A percentile compares a stretch with the other conserved stretches of the same genome.
phyloP scores from a whole-genome alignment of 2,113 vertebrate species.

The Scomber colias region DNA sequence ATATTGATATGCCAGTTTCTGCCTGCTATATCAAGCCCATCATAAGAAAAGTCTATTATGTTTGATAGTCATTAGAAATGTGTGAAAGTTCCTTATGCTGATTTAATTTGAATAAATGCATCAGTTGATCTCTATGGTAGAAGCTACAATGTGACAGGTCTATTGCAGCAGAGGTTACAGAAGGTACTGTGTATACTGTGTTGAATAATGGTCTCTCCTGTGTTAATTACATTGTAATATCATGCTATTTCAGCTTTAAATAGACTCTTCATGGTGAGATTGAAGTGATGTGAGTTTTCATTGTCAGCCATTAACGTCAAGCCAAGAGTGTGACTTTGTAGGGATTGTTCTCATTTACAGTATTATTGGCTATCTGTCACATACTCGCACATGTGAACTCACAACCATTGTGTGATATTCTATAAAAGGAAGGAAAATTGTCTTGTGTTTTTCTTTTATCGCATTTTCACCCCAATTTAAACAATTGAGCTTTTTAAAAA shows the following conservation, averaged over 20 bases:
- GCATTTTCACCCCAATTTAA: constrained; percentile 27
- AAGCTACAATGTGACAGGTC: too few species aligned
- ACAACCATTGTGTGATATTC: constrained; percentile 12
- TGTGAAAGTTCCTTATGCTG: too few species aligned
- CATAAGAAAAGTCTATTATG: too few species aligned
- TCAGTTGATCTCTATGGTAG: too few species aligned
- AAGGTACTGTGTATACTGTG: background rate
- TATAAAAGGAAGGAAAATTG: constrained; percentile 4
- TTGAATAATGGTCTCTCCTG: background rate
- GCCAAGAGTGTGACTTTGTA: constrained; percentile 28
- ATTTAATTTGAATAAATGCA: too few species aligned
- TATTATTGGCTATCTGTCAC: background rate
- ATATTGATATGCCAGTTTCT: background rate
- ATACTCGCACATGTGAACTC: background rate
- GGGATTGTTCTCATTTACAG: constrained; percentile 27
- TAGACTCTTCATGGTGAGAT: constrained; percentile 1
- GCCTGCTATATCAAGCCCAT: too few species aligned
- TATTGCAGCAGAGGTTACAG: background rate
- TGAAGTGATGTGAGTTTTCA: constrained; percentile 21
- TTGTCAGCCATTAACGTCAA: constrained; percentile 9
- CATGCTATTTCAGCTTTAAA: background rate
- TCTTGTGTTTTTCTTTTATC: constrained; percentile 8
- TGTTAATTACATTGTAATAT: background rate
- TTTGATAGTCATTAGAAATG: too few species aligned
- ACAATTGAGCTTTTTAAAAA: constrained; percentile 5